Percentiles rank a stretch among this genome's conserved stretches.
These are phyloP conservation scores for Halcyon smyrnensis DNA, from an alignment of 2,797 vertebrate species.

Conservation along the genomic window DNA sequence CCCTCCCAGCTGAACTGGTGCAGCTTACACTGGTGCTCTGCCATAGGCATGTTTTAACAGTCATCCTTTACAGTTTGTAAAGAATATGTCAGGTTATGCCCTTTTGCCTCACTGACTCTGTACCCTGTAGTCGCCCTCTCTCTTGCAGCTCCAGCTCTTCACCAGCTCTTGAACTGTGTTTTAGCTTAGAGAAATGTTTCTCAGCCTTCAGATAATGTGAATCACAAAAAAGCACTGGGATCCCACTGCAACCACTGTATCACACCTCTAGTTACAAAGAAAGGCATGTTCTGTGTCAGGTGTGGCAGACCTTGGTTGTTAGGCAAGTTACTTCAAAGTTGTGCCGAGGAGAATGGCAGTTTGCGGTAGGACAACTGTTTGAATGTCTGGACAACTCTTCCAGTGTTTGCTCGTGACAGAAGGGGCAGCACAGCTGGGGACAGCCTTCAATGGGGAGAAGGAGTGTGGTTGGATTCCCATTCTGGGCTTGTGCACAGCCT, in stretches of 20 bases:
- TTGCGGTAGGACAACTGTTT: background rate
- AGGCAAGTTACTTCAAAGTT: background rate
- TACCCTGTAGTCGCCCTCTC: background rate
- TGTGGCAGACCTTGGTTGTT: rapidly evolving
- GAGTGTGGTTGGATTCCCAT: background rate
- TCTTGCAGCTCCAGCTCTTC: background rate
- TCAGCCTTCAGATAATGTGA: background rate
- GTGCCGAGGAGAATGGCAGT: background rate
- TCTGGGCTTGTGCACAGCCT: background rate
- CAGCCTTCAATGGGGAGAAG: background rate
- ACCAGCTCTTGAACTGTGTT: background rate
- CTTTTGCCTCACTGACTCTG: background rate
- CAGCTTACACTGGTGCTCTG: background rate
- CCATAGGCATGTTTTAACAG: background rate
- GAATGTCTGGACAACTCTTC: background rate
- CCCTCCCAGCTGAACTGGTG: background rate
- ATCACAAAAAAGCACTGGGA: background rate
- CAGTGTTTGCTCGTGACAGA: background rate
- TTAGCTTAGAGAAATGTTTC: background rate
- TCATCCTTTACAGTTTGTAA: background rate
- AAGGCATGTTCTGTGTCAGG: background rate
- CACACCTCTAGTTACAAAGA: background rate
- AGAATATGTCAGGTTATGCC: background rate
- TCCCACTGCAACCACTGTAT: background rate
- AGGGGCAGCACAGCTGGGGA: background rate